A percentile compares a stretch with the other conserved stretches of the same genome.
Evolutionary conservation across 2,797 vertebrate species (phyloP).

Genomic region (Hemibagrus guttatus): DNA sequence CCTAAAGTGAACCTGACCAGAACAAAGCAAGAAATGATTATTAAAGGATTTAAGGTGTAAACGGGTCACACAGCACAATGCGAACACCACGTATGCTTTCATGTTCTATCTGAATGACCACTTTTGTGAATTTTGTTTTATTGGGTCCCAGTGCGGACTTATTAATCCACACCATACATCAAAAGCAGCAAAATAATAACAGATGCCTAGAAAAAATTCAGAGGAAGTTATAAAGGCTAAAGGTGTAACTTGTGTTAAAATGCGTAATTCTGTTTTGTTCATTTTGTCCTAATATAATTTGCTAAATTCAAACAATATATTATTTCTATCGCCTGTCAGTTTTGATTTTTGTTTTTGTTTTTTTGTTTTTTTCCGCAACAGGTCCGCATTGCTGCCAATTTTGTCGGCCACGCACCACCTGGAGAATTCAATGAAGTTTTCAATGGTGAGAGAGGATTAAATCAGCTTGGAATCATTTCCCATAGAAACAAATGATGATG

Average conservation of each 20-base stretch:
- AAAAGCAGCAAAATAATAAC: neutral
- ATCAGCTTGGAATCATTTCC: neutral
- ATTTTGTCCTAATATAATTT: conserved; percentile 8
- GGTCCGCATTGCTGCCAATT: conserved; percentile 92
- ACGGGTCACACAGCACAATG: neutral
- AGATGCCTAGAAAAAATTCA: neutral
- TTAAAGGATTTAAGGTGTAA: neutral
- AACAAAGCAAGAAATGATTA: neutral
- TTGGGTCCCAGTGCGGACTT: neutral
- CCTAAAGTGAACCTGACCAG: neutral
- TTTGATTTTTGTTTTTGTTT: neutral
- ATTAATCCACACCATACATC: neutral
- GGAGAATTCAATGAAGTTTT: conserved; percentile 98
- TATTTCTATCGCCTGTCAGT: too few relatives aligned
- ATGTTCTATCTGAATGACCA: neutral
- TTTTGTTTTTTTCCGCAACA: conserved; percentile 65
- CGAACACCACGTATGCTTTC: neutral
- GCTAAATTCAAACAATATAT: neutral
- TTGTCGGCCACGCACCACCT: conserved; percentile 92
- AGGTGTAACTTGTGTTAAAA: too few relatives aligned
- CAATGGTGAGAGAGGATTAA: conserved; percentile 81
- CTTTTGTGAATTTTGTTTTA: neutral
- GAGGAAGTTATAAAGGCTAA: neutral
- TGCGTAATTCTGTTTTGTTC: neutral
- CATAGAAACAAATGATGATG: neutral